These are phyloP conservation scores for Lasiommata megera DNA, from an alignment of 2,888 invertebrate genomes.

Conservation along the genomic window DNA sequence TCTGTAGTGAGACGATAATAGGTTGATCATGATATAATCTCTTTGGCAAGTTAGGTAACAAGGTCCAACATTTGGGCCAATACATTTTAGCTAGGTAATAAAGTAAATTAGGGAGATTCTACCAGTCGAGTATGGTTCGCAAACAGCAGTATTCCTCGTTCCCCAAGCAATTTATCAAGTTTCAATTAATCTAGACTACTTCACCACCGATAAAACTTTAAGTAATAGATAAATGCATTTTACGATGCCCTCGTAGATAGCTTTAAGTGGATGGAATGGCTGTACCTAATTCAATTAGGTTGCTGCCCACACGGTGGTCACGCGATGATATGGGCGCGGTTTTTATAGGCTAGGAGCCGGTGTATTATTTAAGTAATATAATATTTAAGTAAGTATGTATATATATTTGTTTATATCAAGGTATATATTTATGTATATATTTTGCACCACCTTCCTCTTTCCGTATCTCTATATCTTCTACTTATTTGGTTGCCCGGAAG, in stretches of 20 bases:
- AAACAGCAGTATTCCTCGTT: conserved; percentile 11
- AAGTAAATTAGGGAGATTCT: background rate
- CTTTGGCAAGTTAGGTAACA: too few relatives aligned
- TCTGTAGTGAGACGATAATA: too few relatives aligned
- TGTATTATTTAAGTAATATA: background rate
- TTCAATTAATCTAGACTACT: conserved; percentile 40
- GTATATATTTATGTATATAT: too few relatives aligned
- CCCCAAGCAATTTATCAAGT: conserved; percentile 37
- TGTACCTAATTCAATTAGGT: conserved; percentile 69
- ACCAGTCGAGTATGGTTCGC: background rate
- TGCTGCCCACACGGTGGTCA: conserved; percentile 52
- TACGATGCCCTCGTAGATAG: conserved; percentile 44
- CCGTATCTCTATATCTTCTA: too few relatives aligned
- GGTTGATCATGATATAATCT: too few relatives aligned
- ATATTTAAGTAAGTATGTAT: too few relatives aligned
- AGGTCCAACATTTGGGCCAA: background rate
- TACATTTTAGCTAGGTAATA: background rate
- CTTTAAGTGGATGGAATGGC: conserved; percentile 59
- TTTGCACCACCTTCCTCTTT: too few relatives aligned
- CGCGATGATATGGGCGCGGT: conserved; percentile 24
- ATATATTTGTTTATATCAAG: too few relatives aligned
- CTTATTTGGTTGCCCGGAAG: too few relatives aligned
- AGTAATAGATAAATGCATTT: conserved; percentile 42
- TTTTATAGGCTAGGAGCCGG: conserved; percentile 5
- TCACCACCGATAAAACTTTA: conserved; percentile 34